These are phyloP conservation scores for Theonella swinhoei DNA, from an alignment of 37 sponge, comb jelly and placozoan genomes.

Conservation along the genomic window DNA sequence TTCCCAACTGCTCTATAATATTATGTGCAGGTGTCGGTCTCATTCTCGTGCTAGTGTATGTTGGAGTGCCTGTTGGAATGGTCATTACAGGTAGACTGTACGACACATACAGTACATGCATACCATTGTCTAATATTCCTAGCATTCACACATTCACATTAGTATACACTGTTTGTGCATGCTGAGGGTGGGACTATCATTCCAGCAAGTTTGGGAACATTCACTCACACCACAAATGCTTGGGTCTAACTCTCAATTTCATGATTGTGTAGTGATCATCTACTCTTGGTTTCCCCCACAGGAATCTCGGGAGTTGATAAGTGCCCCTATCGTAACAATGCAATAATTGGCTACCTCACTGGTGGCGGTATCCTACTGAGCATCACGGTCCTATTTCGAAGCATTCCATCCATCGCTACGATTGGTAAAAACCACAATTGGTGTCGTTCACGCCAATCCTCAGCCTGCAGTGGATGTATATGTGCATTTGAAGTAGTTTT, in stretches of 20 bases:
- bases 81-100: constrained; percentile 34
- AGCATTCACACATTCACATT: too few relatives aligned
- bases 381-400: constrained; percentile 1
- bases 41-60: constrained; percentile 2
- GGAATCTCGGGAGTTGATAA: constrained; percentile 2
- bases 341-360: constrained; percentile 27
- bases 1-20: too few relatives aligned
- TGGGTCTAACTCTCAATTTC: too few relatives aligned
- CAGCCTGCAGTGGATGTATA: constrained; percentile 7
- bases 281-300: background rate
- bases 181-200: too few relatives aligned
- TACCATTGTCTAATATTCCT: too few relatives aligned
- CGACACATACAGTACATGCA: too few relatives aligned
- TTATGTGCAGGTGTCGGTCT: constrained; percentile 46
- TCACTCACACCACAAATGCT: too few relatives aligned
- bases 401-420: constrained; percentile 31
- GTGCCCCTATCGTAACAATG: constrained; percentile 19
- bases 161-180: too few relatives aligned
- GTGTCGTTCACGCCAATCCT: background rate
- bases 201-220: too few relatives aligned
- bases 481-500: constrained; percentile 31
- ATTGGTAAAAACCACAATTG: constrained; percentile 33
- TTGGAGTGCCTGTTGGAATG: constrained; percentile 52
- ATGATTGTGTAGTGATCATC: background rate
- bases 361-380: constrained; percentile 27